Evolutionary conservation across 2,113 vertebrate species (phyloP).

Genomic region (Etia nguti): DNA sequence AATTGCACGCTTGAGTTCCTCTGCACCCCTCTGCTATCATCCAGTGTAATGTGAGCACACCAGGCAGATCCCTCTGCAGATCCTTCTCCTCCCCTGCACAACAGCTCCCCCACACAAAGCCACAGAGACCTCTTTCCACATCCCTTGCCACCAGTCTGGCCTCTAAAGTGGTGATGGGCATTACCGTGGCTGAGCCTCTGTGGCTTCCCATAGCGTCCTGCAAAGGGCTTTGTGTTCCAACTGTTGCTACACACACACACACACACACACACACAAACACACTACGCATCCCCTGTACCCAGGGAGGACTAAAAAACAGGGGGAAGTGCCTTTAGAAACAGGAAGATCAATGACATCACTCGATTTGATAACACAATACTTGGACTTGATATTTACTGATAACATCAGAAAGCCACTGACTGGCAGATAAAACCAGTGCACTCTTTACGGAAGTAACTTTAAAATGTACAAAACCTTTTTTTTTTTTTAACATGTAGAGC

Average conservation of each 20-base stretch:
- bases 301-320: neutral
- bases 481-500: neutral
- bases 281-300: neutral
- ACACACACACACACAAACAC: neutral
- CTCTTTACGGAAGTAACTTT: neutral
- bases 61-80: constrained; percentile 61
- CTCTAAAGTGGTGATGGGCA: constrained; percentile 63
- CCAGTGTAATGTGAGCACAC: constrained; percentile 71
- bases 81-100: constrained; percentile 52
- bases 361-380: neutral
- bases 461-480: neutral
- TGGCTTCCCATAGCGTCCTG: constrained; percentile 53
- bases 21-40: constrained; percentile 63
- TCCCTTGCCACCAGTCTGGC: constrained; percentile 58
- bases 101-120: constrained; percentile 50
- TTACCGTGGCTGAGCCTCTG: constrained; percentile 57
- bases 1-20: constrained; percentile 75
- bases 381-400: neutral
- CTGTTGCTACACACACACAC: constrained; percentile 11
- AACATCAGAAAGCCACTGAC: neutral
- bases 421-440: neutral
- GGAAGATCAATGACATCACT: constrained; percentile 1
- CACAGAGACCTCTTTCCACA: constrained; percentile 55
- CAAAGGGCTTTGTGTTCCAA: constrained; percentile 49
- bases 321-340: neutral